Evolutionary conservation across 2,888 invertebrate genomes (phyloP).

Genomic region (Tubulanus polymorphus): DNA sequence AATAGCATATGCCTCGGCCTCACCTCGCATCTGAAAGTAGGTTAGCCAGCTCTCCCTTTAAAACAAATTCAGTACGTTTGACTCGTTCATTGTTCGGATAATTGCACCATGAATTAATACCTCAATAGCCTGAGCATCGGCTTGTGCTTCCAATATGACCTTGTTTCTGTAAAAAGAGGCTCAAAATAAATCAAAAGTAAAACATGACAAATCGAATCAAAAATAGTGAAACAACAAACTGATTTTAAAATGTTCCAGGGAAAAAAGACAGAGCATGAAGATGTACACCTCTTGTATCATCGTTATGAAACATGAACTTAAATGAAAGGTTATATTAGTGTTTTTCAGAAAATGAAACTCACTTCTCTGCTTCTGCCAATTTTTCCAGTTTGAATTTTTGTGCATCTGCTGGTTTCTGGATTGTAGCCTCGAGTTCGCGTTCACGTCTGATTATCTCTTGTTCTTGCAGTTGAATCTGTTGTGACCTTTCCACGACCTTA

Average conservation of each 20-base stretch:
- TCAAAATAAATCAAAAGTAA: too few relatives aligned
- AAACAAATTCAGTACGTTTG: too few relatives aligned
- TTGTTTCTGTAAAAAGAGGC: constrained; percentile 24
- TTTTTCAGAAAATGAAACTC: too few relatives aligned
- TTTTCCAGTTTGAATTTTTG: constrained; percentile 88
- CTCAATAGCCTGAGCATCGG: constrained; percentile 78
- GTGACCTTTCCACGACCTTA: constrained; percentile 76
- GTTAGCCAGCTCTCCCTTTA: too few relatives aligned
- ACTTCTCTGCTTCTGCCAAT: constrained; percentile 85
- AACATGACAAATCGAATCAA: neutral
- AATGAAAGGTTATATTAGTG: too few relatives aligned
- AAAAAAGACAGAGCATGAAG: too few relatives aligned
- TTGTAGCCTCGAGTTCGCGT: constrained; percentile 86
- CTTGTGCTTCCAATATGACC: constrained; percentile 90
- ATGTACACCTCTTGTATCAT: too few relatives aligned
- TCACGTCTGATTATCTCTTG: constrained; percentile 92
- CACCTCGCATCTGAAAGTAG: constrained; percentile 70
- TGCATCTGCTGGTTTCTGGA: constrained; percentile 92
- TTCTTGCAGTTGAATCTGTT: constrained; percentile 89
- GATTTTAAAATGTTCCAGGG: too few relatives aligned
- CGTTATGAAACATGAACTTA: too few relatives aligned
- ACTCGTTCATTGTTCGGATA: too few relatives aligned
- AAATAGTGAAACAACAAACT: too few relatives aligned
- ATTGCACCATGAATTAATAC: constrained; percentile 14
- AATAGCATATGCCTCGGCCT: constrained; percentile 78